Conservation (phyloP, 2,888 invertebrate species). For the Odontocolon sp. region DNA sequence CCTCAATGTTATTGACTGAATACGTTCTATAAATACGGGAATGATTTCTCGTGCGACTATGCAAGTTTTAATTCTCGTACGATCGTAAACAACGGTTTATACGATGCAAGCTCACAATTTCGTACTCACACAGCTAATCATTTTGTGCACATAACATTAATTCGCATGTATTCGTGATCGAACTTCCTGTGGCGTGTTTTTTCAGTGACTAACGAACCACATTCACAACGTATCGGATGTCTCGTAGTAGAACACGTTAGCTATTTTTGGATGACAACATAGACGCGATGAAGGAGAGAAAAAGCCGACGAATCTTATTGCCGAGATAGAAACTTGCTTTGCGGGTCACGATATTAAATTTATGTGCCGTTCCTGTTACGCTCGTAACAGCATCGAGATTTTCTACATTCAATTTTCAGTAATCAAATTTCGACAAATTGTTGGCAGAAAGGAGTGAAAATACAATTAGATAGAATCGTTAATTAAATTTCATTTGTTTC, state of each 20-base stretch:
- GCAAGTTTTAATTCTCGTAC: constrained; percentile 4
- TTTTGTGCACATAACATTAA: background rate
- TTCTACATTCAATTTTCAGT: too few relatives aligned
- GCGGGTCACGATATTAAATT: too few relatives aligned
- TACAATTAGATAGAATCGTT: too few relatives aligned
- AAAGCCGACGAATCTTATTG: background rate
- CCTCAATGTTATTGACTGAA: background rate
- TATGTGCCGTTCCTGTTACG: too few relatives aligned
- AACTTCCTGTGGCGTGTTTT: constrained; percentile 22
- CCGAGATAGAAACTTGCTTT: too few relatives aligned
- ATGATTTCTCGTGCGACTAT: background rate
- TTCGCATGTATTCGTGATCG: background rate
- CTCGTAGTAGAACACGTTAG: constrained; percentile 18
- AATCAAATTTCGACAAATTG: too few relatives aligned
- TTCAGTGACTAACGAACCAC: constrained; percentile 1
- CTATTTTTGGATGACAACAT: constrained; percentile 44
- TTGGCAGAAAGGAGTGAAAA: too few relatives aligned
- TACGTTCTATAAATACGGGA: constrained; percentile 26
- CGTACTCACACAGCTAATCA: background rate
- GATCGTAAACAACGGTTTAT: constrained; percentile 24
- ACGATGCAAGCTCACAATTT: background rate
- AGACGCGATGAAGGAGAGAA: constrained; percentile 13
- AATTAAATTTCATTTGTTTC: too few relatives aligned
- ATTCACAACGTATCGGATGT: constrained; percentile 16
- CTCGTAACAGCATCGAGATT: too few relatives aligned